Evolutionary conservation across 2,113 vertebrate genomes (phyloP).

Genomic region (Macheiramphus alcinus): DNA sequence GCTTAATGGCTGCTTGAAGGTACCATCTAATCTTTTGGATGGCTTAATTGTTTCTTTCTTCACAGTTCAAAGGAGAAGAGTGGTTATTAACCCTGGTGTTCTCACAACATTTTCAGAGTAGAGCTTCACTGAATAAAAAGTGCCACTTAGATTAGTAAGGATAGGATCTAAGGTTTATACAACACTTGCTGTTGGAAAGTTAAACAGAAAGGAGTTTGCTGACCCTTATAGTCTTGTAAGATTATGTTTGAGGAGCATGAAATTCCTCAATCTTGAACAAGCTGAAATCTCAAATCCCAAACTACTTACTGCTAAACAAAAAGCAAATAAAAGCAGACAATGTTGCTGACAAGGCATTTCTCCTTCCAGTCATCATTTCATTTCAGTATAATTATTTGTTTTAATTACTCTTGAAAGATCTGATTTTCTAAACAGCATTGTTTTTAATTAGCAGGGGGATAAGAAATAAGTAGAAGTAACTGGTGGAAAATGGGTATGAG

Average conservation of each 20-base stretch:
- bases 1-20: conserved; percentile 39
- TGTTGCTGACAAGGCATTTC: not conserved
- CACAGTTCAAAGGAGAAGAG: conserved; percentile 37
- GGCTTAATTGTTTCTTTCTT: conserved; percentile 50
- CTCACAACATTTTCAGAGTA: conserved; percentile 44
- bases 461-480: not conserved
- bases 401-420: not conserved
- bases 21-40: conserved; percentile 39
- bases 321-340: not conserved
- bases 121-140: conserved; percentile 50
- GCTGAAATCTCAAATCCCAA: not conserved
- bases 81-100: conserved; percentile 55
- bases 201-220: conserved; percentile 34
- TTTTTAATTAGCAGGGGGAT: not conserved
- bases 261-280: not conserved
- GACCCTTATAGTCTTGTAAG: not conserved
- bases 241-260: not conserved
- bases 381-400: not conserved
- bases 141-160: not conserved
- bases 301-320: not conserved
- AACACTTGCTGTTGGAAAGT: not conserved
- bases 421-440: not conserved
- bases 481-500: not conserved
- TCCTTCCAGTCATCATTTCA: not conserved
- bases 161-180: conserved; percentile 21